Evolutionary conservation across 1,140 invertebrate genomes (phyloP).

Genomic region (Ceratina australensis): DNA sequence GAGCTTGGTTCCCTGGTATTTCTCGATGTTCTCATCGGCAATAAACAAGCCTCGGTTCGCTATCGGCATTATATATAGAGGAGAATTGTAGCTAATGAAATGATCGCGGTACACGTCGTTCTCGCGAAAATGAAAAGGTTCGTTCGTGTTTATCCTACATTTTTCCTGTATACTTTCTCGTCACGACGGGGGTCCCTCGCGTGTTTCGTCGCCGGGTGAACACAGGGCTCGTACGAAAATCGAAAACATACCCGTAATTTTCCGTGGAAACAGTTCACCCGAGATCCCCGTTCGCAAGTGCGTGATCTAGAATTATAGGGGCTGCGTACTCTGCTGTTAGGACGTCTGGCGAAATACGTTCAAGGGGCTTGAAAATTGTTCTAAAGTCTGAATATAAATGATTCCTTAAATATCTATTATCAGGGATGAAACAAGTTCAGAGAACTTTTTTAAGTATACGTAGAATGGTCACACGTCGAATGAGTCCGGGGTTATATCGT

Average conservation of each 20-base stretch:
- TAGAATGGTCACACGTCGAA: no score
- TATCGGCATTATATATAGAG: constrained; percentile 13
- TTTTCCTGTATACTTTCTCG: constrained; percentile 5
- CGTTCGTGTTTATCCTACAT: constrained; percentile 61
- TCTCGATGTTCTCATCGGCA: constrained; percentile 2
- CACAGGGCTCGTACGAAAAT: constrained; percentile 23
- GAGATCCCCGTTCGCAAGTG: neutral
- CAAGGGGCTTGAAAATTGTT: neutral
- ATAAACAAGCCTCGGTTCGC: constrained; percentile 54
- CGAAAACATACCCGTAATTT: constrained; percentile 17
- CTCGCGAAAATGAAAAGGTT: constrained; percentile 12
- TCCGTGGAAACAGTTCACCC: neutral
- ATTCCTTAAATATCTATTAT: neutral
- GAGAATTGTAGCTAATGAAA: constrained; percentile 54
- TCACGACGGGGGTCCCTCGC: constrained; percentile 28
- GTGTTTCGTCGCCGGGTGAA: constrained; percentile 6
- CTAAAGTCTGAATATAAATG: neutral
- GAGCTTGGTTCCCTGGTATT: constrained; percentile 8
- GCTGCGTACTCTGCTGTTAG: neutral
- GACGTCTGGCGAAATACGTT: neutral
- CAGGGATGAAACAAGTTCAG: neutral
- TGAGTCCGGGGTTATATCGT: neutral
- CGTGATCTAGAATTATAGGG: neutral
- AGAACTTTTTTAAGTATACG: neutral
- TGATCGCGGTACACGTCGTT: constrained; percentile 43